Conservation (phyloP, 1,140 invertebrate species). For the Alviniconcha marisindica region DNA sequence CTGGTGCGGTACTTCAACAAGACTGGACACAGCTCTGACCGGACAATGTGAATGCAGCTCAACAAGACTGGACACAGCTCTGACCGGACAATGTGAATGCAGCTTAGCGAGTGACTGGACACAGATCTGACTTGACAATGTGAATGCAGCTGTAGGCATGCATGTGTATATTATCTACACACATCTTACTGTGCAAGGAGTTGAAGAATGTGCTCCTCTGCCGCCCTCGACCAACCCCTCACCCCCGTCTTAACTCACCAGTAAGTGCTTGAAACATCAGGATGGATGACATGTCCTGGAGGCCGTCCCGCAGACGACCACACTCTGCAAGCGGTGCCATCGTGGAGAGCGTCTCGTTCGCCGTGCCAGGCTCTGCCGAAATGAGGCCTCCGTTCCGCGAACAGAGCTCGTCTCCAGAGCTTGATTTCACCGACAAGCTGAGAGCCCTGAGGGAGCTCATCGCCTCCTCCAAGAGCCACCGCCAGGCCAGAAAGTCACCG, state of each 20-base stretch:
- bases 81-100: too few species aligned
- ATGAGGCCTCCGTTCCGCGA: neutral
- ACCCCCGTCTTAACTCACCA: neutral
- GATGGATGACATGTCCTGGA: neutral
- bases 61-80: too few species aligned
- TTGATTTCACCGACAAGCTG: constrained; percentile 39
- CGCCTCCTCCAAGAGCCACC: constrained; percentile 11
- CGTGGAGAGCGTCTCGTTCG: neutral
- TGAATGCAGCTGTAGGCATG: too few species aligned
- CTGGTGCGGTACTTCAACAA: too few species aligned
- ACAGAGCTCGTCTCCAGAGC: neutral
- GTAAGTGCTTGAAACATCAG: neutral
- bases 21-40: too few species aligned
- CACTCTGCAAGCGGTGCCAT: neutral
- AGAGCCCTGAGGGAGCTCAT: constrained; percentile 25
- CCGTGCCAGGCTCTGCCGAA: neutral
- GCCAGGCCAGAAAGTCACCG: neutral
- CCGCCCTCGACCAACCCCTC: neutral
- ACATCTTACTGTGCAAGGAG: neutral
- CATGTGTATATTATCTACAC: neutral
- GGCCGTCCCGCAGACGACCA: neutral
- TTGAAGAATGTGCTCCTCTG: neutral
- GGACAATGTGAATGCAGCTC: too few species aligned
- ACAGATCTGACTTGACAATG: too few species aligned
- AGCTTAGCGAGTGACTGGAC: too few species aligned